Evolutionary conservation across 2,888 invertebrate genomes (phyloP).

Genomic region (Agelastica alni): DNA sequence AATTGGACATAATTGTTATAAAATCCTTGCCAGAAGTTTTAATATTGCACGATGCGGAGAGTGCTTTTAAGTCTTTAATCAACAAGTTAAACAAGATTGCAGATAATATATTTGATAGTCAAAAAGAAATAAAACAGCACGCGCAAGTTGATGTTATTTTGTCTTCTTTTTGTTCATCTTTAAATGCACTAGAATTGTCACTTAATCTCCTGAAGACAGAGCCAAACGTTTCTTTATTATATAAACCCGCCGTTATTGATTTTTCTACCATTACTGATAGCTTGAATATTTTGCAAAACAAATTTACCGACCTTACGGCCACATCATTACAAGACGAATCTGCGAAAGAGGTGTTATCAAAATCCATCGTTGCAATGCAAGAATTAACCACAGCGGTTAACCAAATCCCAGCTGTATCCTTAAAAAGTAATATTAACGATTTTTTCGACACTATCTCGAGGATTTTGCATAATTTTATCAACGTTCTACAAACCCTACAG

Average conservation of each 20-base stretch:
- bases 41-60: background rate
- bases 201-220: background rate
- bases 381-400: background rate
- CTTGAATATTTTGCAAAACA: background rate
- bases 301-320: background rate
- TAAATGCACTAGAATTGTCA: background rate
- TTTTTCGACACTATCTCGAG: background rate
- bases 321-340: background rate
- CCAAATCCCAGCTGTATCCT: background rate
- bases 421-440: background rate
- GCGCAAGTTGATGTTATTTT: background rate
- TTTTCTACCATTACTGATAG: background rate
- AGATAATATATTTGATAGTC: background rate
- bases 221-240: background rate
- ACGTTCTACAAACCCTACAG: background rate
- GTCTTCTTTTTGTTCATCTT: background rate
- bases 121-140: background rate
- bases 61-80: slow-evolving; percentile 3
- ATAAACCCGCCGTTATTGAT: background rate
- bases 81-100: background rate
- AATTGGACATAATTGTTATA: background rate
- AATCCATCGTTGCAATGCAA: background rate
- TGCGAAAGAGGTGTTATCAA: background rate
- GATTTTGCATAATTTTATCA: background rate
- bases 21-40: background rate